A percentile compares a stretch with the other conserved stretches of the same genome.
Evolutionary conservation across 2,888 invertebrate species (phyloP).

Genomic region (Kuschelorhynchus macadamiae): DNA sequence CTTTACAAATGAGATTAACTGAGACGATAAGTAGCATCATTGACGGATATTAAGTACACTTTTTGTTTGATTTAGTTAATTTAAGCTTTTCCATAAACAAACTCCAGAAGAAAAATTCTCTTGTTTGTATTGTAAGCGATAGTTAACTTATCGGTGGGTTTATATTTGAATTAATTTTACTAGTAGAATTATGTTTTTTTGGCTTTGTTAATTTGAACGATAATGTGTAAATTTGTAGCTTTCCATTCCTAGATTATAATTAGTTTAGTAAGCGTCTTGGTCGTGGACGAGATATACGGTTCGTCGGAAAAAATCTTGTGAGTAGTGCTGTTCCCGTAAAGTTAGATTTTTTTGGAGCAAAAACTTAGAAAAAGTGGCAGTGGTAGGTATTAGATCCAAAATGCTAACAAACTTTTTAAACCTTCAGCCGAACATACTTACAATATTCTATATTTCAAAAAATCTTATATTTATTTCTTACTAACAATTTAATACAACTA

Average conservation of each 20-base stretch:
- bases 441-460: too few relatives aligned
- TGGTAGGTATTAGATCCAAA: too few relatives aligned
- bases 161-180: conserved; percentile 38
- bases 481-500: too few relatives aligned
- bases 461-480: too few relatives aligned
- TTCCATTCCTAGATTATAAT: background rate
- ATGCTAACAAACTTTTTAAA: too few relatives aligned
- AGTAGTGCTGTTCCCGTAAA: background rate
- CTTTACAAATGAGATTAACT: conserved; percentile 38
- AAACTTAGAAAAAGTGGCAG: conserved; percentile 1
- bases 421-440: too few relatives aligned
- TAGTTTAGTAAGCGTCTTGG: background rate
- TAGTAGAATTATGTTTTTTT: conserved; percentile 7
- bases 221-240: background rate
- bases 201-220: background rate
- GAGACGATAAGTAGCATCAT: conserved; percentile 38
- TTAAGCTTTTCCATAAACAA: conserved; percentile 33
- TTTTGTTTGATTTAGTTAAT: conserved; percentile 42
- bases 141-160: conserved; percentile 35
- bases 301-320: background rate
- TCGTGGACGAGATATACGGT: background rate
- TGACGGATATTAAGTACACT: conserved; percentile 42
- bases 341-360: background rate
- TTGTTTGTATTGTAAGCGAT: conserved; percentile 36
- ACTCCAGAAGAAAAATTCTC: conserved; percentile 34